Evolutionary conservation across 2,888 invertebrate genomes (phyloP).

Genomic region (Phortica magna): DNA sequence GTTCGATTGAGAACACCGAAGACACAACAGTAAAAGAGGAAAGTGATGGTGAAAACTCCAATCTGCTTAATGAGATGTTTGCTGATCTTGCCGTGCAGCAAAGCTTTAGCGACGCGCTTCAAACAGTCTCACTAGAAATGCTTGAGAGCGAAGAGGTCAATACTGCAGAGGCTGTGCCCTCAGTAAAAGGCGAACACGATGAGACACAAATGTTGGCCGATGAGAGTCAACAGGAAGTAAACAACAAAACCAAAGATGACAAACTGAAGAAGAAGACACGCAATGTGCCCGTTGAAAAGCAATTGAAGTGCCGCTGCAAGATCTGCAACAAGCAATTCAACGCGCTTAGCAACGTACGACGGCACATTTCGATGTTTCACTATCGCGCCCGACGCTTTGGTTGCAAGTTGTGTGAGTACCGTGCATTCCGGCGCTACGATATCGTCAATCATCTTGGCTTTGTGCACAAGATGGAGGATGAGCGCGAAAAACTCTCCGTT

Average conservation of each 20-base stretch:
- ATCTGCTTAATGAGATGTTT: slow-evolving; percentile 70
- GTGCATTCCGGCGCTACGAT: slow-evolving; percentile 83
- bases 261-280: slow-evolving; percentile 52
- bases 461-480: slow-evolving; percentile 81
- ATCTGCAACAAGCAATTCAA: slow-evolving; percentile 77
- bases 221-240: not conserved
- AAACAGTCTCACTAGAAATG: slow-evolving; percentile 70
- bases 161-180: not conserved
- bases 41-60: slow-evolving; percentile 52
- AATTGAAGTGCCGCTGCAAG: slow-evolving; percentile 74
- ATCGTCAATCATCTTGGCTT: slow-evolving; percentile 83
- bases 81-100: slow-evolving; percentile 70
- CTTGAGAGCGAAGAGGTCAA: slow-evolving; percentile 53
- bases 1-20: slow-evolving; percentile 34
- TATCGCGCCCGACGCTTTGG: slow-evolving; percentile 82
- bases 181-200: not conserved
- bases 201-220: not conserved
- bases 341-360: slow-evolving; percentile 76
- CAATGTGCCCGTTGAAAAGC: slow-evolving; percentile 63
- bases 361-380: slow-evolving; percentile 78
- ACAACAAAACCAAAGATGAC: slow-evolving; percentile 26
- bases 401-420: slow-evolving; percentile 86
- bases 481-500: slow-evolving; percentile 78
- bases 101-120: slow-evolving; percentile 65
- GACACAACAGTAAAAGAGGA: slow-evolving; percentile 15